Evolutionary conservation across 1,140 invertebrate genomes (phyloP).

Genomic region (Ceratoteleas bidentatus): DNA sequence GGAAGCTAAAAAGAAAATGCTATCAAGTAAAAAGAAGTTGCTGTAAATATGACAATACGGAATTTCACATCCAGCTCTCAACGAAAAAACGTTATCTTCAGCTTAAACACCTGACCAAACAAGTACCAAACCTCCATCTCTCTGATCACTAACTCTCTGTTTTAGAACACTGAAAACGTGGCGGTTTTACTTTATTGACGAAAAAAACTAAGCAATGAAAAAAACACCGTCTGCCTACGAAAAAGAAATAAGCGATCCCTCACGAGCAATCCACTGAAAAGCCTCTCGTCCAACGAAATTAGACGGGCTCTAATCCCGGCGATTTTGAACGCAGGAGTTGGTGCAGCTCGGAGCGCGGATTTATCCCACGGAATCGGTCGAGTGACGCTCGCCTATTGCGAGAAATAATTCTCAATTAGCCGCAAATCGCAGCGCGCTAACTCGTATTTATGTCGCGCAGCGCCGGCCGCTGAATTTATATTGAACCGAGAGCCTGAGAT

Average conservation of each 20-base stretch:
- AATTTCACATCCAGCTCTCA: too few species aligned
- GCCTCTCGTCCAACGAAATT: neutral
- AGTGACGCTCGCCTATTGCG: constrained; percentile 65
- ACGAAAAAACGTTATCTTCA: neutral
- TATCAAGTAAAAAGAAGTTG: too few species aligned
- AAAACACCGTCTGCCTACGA: too few species aligned
- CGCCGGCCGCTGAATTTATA: constrained; percentile 71
- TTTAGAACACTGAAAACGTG: too few species aligned
- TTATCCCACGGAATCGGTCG: constrained; percentile 44
- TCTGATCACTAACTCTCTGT: too few species aligned
- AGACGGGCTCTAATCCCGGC: constrained; percentile 37
- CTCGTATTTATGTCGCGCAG: constrained; percentile 74
- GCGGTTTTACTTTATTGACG: too few species aligned
- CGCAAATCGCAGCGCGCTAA: constrained; percentile 72
- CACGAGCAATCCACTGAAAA: too few species aligned
- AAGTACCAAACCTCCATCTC: too few species aligned
- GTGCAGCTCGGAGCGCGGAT: constrained; percentile 15
- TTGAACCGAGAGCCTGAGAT: constrained; percentile 71
- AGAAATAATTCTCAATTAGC: constrained; percentile 77
- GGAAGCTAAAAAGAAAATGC: too few species aligned
- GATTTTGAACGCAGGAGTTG: constrained; percentile 47
- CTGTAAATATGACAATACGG: too few species aligned
- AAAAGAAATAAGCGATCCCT: too few species aligned
- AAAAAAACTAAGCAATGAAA: too few species aligned
- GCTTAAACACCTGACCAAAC: neutral